Percentiles rank a stretch among this genome's conserved stretches.
phyloP scores from a whole-genome alignment of 2,113 vertebrate species.

The Ivindomyrus marchei region DNA sequence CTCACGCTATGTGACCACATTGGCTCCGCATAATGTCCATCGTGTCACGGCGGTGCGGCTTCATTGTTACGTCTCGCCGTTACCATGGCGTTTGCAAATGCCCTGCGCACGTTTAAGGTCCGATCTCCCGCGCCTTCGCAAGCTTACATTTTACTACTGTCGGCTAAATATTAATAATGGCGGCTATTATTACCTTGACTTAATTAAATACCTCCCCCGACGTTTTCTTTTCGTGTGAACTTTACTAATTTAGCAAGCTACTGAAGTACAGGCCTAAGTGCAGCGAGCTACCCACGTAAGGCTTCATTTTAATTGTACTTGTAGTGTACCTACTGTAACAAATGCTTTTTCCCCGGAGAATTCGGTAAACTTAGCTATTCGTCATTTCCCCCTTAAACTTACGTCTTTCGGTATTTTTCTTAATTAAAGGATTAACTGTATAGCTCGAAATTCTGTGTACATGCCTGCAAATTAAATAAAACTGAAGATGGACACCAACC shows the following conservation, averaged over 20 bases:
- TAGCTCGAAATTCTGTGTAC: not conserved
- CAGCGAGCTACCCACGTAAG: not conserved
- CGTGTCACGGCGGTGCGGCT: not conserved
- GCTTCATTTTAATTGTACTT: not conserved
- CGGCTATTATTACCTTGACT: not conserved
- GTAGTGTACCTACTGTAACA: not conserved
- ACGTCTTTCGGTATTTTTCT: not conserved
- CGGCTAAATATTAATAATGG: not conserved
- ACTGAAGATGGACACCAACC: not conserved
- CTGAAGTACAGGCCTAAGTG: not conserved
- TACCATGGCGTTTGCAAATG: slow-evolving; percentile 44
- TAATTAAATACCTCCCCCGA: slow-evolving; percentile 29
- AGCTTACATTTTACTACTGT: not conserved
- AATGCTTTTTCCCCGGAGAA: not conserved
- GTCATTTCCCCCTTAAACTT: not conserved
- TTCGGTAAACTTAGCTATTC: not conserved
- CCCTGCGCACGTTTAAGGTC: not conserved
- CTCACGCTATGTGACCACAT: not conserved
- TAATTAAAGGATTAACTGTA: not conserved
- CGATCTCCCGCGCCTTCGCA: not conserved
- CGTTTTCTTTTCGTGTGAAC: slow-evolving; percentile 37
- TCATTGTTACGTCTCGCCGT: slow-evolving; percentile 40
- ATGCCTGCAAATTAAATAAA: not conserved
- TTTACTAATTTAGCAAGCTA: slow-evolving; percentile 11
- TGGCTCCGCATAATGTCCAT: not conserved